Evolutionary conservation across 2,797 vertebrate genomes (phyloP).

Genomic region (Scolopax rusticola): DNA sequence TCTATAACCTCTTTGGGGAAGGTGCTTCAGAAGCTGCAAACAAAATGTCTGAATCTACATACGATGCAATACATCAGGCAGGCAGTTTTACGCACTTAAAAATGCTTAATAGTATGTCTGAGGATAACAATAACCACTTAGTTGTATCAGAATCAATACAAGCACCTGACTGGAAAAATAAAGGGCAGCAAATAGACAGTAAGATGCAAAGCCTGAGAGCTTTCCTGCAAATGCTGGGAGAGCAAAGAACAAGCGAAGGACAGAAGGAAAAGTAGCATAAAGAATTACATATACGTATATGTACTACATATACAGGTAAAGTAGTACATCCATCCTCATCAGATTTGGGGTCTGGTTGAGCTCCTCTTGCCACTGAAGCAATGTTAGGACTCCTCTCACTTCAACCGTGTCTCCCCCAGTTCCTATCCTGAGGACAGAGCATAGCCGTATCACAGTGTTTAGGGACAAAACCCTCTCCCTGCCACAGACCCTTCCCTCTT

Average conservation of each 20-base stretch:
- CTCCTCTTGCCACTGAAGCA: background rate
- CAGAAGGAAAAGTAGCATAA: background rate
- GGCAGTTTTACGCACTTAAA: background rate
- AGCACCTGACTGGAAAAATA: background rate
- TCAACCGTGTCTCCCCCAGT: background rate
- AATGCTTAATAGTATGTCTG: background rate
- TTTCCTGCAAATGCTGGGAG: background rate
- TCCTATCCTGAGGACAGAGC: background rate
- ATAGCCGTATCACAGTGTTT: background rate
- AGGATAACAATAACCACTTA: background rate
- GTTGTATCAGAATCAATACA: background rate
- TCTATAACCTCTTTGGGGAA: background rate
- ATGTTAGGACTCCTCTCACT: background rate
- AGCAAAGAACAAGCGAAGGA: background rate
- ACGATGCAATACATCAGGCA: background rate
- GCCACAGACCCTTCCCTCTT: background rate
- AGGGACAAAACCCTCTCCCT: background rate
- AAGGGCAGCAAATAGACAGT: background rate
- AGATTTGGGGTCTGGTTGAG: background rate
- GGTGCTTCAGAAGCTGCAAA: background rate
- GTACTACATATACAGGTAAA: background rate
- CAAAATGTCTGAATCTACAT: background rate
- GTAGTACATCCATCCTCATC: background rate
- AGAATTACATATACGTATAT: background rate
- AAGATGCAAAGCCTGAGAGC: background rate